Percentiles rank a stretch among this genome's conserved stretches.
Conservation (phyloP, 2,113 vertebrate species). For the Scortum barcoo region DNA sequence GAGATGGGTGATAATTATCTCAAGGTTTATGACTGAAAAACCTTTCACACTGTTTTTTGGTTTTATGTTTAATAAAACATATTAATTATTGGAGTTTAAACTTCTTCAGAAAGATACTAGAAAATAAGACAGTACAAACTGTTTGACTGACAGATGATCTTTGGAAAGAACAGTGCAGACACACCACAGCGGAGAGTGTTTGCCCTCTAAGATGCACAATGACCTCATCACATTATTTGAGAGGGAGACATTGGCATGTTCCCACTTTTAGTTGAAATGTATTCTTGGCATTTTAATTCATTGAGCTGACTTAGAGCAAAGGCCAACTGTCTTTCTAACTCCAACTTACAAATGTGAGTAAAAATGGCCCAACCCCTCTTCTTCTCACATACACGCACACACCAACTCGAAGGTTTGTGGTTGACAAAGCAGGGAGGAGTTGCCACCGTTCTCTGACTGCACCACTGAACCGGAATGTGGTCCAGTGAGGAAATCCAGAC, state of each 20-base stretch:
- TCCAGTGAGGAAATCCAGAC: slow-evolving; percentile 74
- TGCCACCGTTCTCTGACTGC: slow-evolving; percentile 43
- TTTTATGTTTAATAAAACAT: neutral
- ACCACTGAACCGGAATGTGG: slow-evolving; percentile 63
- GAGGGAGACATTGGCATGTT: neutral
- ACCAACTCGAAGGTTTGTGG: slow-evolving; percentile 32
- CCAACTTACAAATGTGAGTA: slow-evolving; percentile 26
- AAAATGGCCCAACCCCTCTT: slow-evolving; percentile 11
- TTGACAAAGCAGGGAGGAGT: slow-evolving; percentile 57
- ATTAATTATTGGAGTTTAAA: neutral
- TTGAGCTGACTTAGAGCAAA: slow-evolving; percentile 25
- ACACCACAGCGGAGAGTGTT: neutral
- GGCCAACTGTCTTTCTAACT: slow-evolving; percentile 17
- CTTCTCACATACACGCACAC: slow-evolving; percentile 2
- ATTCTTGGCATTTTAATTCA: slow-evolving; percentile 20
- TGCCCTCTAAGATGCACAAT: slow-evolving; percentile 2
- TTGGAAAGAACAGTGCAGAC: neutral
- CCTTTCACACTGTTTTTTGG: neutral
- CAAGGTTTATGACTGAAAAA: neutral
- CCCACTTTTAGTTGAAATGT: neutral
- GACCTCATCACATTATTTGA: slow-evolving; percentile 5
- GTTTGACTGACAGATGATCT: slow-evolving; percentile 5
- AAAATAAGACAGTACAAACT: neutral
- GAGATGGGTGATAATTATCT: neutral
- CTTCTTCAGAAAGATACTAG: neutral